phyloP scores from a whole-genome alignment of 2,888 invertebrate species.

The Eupsilia transversa region DNA sequence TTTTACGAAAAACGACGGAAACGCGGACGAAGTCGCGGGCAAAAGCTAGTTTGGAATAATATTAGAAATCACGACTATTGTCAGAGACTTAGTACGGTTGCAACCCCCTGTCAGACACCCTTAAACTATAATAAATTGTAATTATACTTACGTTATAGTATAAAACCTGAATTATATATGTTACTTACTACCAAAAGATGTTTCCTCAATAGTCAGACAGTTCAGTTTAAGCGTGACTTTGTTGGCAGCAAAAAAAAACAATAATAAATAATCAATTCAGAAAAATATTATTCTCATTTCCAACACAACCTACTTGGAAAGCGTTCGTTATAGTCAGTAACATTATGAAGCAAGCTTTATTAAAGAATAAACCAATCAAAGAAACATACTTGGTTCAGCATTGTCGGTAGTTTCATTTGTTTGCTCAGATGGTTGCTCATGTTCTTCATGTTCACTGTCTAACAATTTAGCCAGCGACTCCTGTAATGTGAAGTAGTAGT shows the following conservation, averaged over 20 bases:
- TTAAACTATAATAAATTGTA: too few relatives aligned
- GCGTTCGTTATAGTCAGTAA: background rate
- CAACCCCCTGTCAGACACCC: too few relatives aligned
- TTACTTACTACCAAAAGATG: too few relatives aligned
- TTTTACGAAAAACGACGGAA: too few relatives aligned
- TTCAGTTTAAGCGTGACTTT: too few relatives aligned
- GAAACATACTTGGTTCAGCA: constrained; percentile 29
- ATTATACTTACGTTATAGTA: too few relatives aligned
- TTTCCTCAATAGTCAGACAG: too few relatives aligned
- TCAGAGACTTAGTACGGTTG: too few relatives aligned
- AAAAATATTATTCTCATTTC: background rate
- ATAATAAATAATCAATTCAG: background rate
- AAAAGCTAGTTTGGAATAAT: background rate
- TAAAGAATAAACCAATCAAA: background rate
- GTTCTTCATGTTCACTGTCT: constrained; percentile 79
- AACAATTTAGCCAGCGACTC: constrained; percentile 81
- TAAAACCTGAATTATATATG: too few relatives aligned
- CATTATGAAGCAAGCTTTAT: constrained; percentile 3
- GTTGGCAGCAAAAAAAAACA: background rate
- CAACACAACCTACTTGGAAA: background rate
- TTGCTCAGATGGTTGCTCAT: constrained; percentile 17
- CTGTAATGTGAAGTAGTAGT: constrained; percentile 67
- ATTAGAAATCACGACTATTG: too few relatives aligned
- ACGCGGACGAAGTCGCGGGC: too few relatives aligned
- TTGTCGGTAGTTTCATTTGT: constrained; percentile 15